Evolutionary conservation across 35 echinoderm and acorn worm species (phyloP), one percentile per base, ranked within the genome.

Genomic region (Diadema setosum): DNA sequence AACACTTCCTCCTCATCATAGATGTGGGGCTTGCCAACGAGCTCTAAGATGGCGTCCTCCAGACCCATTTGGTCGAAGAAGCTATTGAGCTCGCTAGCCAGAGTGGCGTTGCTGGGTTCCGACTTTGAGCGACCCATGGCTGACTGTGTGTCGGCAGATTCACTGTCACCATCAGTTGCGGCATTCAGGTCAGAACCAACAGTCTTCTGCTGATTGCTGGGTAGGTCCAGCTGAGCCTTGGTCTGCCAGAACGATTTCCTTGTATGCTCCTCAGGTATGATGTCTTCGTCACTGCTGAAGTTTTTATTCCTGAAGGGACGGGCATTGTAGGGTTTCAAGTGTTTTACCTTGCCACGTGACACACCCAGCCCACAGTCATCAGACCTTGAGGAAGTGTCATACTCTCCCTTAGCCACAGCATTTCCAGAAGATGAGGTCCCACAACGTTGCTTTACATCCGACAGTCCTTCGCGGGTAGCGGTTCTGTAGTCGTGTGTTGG

Each of bases 21-120:
- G 2, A 33, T 17, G 18, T 83, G 39, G 3, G 90, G 85, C 16
- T 76, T 41, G 9, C 55, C 44, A 18, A 91, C 44, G 5, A 86
- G 61, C 17, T 87, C 55, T 17, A 95, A 58, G 39, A 95, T 75
- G 43, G 16, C 36, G 5, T 86, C 86, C 9, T 91, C 90, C 21
- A 95, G 65, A 43, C 94, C 94, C 94, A 95, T 95, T 80, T 59
- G 85, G 24, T 95, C 90, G 80, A 95, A 95, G 56, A 95, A 95
- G 12, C 45, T 35, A 42, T 95, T 86, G 16, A 95, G 80, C 48
- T 91, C 89, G 23, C 85, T 74, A 36, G 58, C 78, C n/a, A 67
- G 69, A 39, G 84, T 92, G 37, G 78, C 42, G 31, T 50, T 46
- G 26, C 89, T 76, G 9, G 90, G 57, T 45, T 91, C 94, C 18